phyloP scores from a whole-genome alignment of 2,113 vertebrate genomes.

The Danionella cerebrum region DNA sequence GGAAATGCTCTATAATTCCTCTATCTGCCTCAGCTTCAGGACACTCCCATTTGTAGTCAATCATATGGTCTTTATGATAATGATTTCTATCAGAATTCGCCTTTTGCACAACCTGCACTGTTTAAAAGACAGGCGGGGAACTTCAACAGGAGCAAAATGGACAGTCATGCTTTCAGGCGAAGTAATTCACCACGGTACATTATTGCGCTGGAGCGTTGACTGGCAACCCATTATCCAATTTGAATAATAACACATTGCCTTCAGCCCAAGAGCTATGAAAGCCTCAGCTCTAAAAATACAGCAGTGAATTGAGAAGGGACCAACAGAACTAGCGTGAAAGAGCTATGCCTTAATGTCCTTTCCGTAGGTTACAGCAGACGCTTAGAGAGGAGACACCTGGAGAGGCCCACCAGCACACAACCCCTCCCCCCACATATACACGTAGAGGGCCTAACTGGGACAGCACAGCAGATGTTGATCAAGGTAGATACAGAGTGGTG shows the following conservation, averaged over 20 bases:
- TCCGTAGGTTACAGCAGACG: slow-evolving; percentile 50
- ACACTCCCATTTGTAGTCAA: neutral
- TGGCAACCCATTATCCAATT: slow-evolving; percentile 33
- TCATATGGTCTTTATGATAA: neutral
- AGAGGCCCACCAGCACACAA: neutral
- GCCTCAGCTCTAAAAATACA: slow-evolving; percentile 14
- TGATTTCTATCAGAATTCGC: neutral
- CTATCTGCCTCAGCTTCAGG: neutral
- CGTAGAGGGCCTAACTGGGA: slow-evolving; percentile 52
- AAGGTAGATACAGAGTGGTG: slow-evolving; percentile 48
- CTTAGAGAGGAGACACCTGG: slow-evolving; percentile 35
- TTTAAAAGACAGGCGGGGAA: neutral
- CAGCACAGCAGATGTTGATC: slow-evolving; percentile 72
- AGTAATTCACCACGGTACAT: slow-evolving; percentile 23
- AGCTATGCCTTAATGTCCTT: slow-evolving; percentile 47
- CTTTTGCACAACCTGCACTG: neutral
- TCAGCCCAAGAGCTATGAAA: slow-evolving; percentile 1
- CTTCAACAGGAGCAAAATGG: slow-evolving; percentile 7
- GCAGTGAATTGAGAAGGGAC: neutral
- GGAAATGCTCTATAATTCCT: neutral
- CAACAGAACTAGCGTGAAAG: slow-evolving; percentile 37
- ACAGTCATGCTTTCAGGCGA: slow-evolving; percentile 10
- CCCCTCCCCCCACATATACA: neutral
- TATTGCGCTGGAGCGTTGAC: slow-evolving; percentile 1
- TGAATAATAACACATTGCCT: slow-evolving; percentile 33